Evolutionary conservation across 1,140 invertebrate species (phyloP).

Genomic region (Achroia grisella): DNA sequence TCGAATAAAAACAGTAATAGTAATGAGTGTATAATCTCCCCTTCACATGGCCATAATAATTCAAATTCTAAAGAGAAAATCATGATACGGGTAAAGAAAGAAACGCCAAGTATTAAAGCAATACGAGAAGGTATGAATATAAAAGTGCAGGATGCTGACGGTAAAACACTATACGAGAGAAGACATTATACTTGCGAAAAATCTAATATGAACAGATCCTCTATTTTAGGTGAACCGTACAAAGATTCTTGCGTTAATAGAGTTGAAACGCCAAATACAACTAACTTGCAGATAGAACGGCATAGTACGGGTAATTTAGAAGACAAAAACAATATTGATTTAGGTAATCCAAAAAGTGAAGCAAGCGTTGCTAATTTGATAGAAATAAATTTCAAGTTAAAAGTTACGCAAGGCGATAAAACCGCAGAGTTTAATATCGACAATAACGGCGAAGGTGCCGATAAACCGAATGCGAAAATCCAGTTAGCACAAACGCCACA

Average conservation of each 20-base stretch:
- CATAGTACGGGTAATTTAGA: no score
- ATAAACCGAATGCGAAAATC: conserved; percentile 4
- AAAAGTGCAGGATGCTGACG: conserved; percentile 43
- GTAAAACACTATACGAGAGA: conserved; percentile 40
- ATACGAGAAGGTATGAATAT: conserved; percentile 34
- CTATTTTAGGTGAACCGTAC: conserved; percentile 25
- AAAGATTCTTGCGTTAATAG: conserved; percentile 32
- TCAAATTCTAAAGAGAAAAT: conserved; percentile 35
- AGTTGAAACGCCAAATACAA: conserved; percentile 22
- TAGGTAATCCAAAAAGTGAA: conserved; percentile 18
- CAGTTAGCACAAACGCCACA: conserved; percentile 13
- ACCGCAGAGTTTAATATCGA: conserved; percentile 21
- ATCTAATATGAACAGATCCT: neutral
- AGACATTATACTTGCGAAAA: conserved; percentile 22
- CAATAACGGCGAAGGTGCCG: conserved; percentile 13
- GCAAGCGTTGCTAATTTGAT: conserved; percentile 32
- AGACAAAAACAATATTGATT: conserved; percentile 12
- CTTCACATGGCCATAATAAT: no score
- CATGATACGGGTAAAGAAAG: conserved; percentile 25
- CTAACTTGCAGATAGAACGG: conserved; percentile 1
- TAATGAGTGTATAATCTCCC: no score
- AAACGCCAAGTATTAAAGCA: conserved; percentile 30
- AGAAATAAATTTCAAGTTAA: conserved; percentile 46
- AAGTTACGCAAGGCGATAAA: conserved; percentile 39
- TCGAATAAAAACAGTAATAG: conserved; percentile 13